Evolutionary conservation across 2,797 vertebrate species (phyloP).

Genomic region (Sarcoramphus papa): DNA sequence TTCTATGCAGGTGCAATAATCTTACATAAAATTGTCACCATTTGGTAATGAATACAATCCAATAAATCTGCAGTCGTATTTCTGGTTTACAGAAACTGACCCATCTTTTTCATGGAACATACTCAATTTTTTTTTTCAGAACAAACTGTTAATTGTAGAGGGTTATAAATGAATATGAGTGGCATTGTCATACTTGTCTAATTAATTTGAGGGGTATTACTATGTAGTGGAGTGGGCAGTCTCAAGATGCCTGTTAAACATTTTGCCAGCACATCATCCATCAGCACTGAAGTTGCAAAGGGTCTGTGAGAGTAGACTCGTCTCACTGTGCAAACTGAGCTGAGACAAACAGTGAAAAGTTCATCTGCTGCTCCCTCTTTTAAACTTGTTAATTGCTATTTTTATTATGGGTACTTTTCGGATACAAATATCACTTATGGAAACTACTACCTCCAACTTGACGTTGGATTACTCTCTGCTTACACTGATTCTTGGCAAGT

Average conservation of each 20-base stretch:
- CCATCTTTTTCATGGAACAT: fast-evolving
- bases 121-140: neutral
- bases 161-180: neutral
- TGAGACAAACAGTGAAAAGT: neutral
- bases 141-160: neutral
- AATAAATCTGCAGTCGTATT: neutral
- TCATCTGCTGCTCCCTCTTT: neutral
- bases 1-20: neutral
- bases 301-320: neutral
- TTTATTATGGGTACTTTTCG: neutral
- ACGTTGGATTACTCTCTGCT: neutral
- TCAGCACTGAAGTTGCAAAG: neutral
- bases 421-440: neutral
- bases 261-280: neutral
- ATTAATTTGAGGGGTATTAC: neutral
- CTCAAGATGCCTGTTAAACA: neutral
- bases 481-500: neutral
- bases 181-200: neutral
- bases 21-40: neutral
- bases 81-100: neutral
- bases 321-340: neutral
- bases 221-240: neutral
- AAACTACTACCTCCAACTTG: neutral
- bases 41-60: neutral
- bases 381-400: neutral